Evolutionary conservation across 2,888 invertebrate species (phyloP).

Genomic region (Hedya salicella): DNA sequence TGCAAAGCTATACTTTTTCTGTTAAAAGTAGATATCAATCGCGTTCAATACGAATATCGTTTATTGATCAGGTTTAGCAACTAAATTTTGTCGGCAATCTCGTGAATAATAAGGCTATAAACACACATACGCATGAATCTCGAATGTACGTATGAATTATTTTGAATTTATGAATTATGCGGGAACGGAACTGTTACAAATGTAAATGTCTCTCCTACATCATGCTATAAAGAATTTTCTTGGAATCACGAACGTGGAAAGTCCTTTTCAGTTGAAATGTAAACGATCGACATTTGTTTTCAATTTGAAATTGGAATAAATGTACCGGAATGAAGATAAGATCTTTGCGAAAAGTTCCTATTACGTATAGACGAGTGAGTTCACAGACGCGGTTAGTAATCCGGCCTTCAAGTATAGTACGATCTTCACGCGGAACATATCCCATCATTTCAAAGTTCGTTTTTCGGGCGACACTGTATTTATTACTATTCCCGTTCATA

Average conservation of each 20-base stretch:
- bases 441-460: constrained; percentile 14
- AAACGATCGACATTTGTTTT: constrained; percentile 3
- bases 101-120: too few relatives aligned
- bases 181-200: background rate
- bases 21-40: too few relatives aligned
- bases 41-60: too few relatives aligned
- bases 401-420: constrained; percentile 27
- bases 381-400: constrained; percentile 31
- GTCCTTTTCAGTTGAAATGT: background rate
- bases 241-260: too few relatives aligned
- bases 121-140: too few relatives aligned
- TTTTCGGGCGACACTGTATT: constrained; percentile 16
- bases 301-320: background rate
- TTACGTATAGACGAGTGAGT: constrained; percentile 1
- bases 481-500: constrained; percentile 24
- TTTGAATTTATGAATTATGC: background rate
- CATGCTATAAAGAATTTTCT: too few relatives aligned
- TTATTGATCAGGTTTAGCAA: too few relatives aligned
- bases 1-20: too few relatives aligned
- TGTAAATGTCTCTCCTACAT: too few relatives aligned
- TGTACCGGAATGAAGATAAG: constrained; percentile 6
- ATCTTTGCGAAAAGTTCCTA: constrained; percentile 1
- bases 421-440: constrained; percentile 31
- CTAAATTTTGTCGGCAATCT: too few relatives aligned
- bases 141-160: too few relatives aligned